Evolutionary conservation across 2,888 invertebrate species (phyloP).

Genomic region (Himalopsyche anomala): DNA sequence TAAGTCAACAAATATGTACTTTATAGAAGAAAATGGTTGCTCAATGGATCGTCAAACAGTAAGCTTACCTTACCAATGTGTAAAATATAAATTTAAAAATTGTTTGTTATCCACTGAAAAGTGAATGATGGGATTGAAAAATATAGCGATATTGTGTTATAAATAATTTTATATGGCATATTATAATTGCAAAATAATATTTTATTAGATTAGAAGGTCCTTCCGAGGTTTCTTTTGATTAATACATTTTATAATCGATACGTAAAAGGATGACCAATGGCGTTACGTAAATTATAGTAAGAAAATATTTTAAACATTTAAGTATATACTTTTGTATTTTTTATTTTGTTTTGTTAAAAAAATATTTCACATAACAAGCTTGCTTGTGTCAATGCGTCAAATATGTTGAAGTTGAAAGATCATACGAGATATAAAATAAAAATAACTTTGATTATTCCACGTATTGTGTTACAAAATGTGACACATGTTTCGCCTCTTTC

Average conservation of each 20-base stretch:
- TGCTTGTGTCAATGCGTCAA: no score
- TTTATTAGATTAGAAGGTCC: background rate
- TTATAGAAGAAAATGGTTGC: background rate
- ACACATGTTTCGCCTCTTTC: no score
- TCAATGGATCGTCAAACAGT: background rate
- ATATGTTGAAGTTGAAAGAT: no score
- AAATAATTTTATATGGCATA: background rate
- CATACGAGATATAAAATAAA: no score
- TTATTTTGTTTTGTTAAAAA: no score
- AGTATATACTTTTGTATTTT: no score
- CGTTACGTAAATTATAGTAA: no score
- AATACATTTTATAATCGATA: background rate
- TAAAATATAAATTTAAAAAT: background rate
- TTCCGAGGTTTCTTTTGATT: background rate
- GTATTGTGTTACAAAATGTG: no score
- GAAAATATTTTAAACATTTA: no score
- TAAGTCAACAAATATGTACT: background rate
- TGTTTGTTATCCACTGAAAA: background rate
- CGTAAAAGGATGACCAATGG: background rate
- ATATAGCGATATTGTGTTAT: background rate
- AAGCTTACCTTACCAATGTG: background rate
- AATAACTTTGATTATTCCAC: no score
- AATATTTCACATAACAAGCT: no score
- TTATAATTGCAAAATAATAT: background rate
- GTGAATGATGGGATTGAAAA: background rate